Evolutionary conservation across 1,140 invertebrate genomes (phyloP), one percentile per base, ranked within the genome.

Genomic region (Heliconius eleuchia): DNA sequence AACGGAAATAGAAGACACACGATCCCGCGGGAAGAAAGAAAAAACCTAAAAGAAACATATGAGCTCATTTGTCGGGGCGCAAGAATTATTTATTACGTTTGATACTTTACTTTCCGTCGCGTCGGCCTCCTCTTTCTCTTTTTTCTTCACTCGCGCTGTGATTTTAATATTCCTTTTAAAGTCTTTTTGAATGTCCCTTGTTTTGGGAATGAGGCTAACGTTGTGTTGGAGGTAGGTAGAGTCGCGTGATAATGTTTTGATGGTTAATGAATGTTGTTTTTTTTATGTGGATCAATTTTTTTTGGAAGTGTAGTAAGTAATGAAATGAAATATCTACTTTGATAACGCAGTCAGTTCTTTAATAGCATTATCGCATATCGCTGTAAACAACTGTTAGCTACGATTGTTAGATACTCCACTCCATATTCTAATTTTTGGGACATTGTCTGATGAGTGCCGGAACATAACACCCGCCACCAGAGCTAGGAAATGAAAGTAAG

Each of bases 1-100:
- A 94, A 93, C 93, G 92, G 93, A 93, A 93, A 94, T 94, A 94
- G 93, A 93, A 91, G 91, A 92, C 91, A 93, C 87, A 93, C 88
- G 91, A 92, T 92, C 91, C 90, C 93, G 92, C 89, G 93, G 92
- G 93, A 93, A 93, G 91, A 80, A 80, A 84, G 88, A 92, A 93
- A 94, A 93, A 93, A 92, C 85, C 83, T 88, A 91, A 92, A 94
- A 89, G 89, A 93, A 94, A 94, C 92, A 93, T 87, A 94, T 94
- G 92, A 94, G 91, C 90, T 93, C 92, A 94, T 94, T 94, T 94
- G 92, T 94, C 90, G 90, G 82, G 82, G 85, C 83, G 89, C 80
- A 80, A 82, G 92, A 92, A 94, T 93, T 93, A 94, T 94, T 94
- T 94, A 94, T 94, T 91, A 86, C 84, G 86, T 92, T 88, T 90